Evolutionary conservation across 2,888 invertebrate species (phyloP), one percentile per base, ranked within the genome.

Genomic region (Ypsolopha scabrella): DNA sequence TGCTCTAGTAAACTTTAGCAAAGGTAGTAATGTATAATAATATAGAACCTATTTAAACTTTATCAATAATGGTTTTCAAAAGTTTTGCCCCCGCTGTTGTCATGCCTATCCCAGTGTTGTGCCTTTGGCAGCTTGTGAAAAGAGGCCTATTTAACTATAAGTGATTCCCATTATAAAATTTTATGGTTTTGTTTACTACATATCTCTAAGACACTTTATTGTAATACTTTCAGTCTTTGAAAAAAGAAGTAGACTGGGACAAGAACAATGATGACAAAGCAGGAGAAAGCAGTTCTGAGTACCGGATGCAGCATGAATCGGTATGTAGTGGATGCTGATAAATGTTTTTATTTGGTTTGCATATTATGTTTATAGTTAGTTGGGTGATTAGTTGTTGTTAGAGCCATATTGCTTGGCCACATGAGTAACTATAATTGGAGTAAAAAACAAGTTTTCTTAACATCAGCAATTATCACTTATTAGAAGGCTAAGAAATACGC

Each of bases 161-260:
- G 2, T 3, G 4, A 24, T 24, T 24, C 24, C 24, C 54, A 9
- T 1, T 49, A 36, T 13, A 7, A 11, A 50, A 34, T 14, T 46
- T 6, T 46, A 46, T 6, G 2, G 13, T 33, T n/a, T 10, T n/a
- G n/a, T 43, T 43, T 2, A 38, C 39, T 10, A 43, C 13, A 4
- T 43, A 4, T 43, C 7, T 43, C n/a, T 43, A 33, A 24, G 2
- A 35, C 14, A 24, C 3, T 8, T 14, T 43, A 11, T 50, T 41
- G 11, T 10, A 13, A 24, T 6, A 8, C 7, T 91, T 91, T 52
- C 89, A 95, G 95, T 95, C 94, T 60, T 85, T 95, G 69, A 95
- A 95, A 78, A 95, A 95, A 87, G 95, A 95, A 89, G 91, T 93
- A 65, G 95, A 94, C 72, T 95, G 94, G 93, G 93, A 93, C 67